Conservation (phyloP, 2,888 invertebrate species). For the Cosmopolites sordidus region DNA sequence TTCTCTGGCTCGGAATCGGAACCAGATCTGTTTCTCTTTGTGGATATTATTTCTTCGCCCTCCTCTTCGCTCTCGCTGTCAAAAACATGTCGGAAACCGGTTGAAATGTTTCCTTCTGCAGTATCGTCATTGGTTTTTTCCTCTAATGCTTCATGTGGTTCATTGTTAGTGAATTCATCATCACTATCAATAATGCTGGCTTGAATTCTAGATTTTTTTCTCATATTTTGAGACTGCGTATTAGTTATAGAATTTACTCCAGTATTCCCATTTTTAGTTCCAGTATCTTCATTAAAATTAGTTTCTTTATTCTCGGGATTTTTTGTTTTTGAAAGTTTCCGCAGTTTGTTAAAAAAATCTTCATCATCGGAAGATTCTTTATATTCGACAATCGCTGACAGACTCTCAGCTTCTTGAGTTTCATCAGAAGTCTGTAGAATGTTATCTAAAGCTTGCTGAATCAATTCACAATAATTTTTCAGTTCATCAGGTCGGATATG, state of each 20-base stretch:
- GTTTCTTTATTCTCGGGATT: not conserved
- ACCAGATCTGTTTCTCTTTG: not conserved
- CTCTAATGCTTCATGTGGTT: not conserved
- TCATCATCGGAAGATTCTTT: conserved; percentile 39
- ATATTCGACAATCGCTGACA: not conserved
- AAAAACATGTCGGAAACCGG: not conserved
- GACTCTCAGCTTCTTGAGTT: not conserved
- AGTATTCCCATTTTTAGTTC: conserved; percentile 3
- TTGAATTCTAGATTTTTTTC: conserved; percentile 9
- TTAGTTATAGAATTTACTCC: not conserved
- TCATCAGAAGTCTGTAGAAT: conserved; percentile 33
- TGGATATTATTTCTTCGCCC: conserved; percentile 4
- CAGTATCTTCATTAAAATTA: not conserved
- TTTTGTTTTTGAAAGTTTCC: conserved; percentile 18
- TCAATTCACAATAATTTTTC: conserved; percentile 54
- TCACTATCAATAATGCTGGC: not conserved
- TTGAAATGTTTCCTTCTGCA: not conserved
- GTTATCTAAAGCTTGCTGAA: conserved; percentile 56
- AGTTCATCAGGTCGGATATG: conserved; percentile 55
- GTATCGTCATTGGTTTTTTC: too few species aligned
- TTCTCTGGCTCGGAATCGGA: conserved; percentile 35
- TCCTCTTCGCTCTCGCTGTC: conserved; percentile 23
- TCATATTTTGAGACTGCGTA: not conserved
- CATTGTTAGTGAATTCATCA: not conserved
- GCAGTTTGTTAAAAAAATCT: conserved; percentile 44